Base-by-base conservation (phyloP, 1,140 invertebrate genomes). In the Dendrolimus punctatus region DNA sequence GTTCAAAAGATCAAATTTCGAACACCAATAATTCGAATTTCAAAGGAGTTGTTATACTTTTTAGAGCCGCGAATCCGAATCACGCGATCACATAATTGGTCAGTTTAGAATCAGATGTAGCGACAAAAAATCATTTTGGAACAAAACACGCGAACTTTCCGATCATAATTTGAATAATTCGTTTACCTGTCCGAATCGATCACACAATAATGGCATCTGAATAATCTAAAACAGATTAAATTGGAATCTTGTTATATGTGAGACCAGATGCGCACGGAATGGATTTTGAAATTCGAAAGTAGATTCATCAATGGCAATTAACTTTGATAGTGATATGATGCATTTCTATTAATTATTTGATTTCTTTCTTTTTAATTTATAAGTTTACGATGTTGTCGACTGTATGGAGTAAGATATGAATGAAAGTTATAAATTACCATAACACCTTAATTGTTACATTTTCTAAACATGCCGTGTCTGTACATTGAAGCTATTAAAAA, bases 31-130 rank as follows among this genome's bases (percentile, higher is more conserved):
- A 23, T 23, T 23, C 23, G 23, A 23, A 45, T 10, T 9, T 45
- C 43, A 51, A 39, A 51, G 39, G 39, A 53, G 23, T 46, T 53
- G 55, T 56, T 50, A 49, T 42, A 45, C 56, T 60, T 53, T 60
- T 60, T 53, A 69, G 66, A 72, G 63, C 65, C 68, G 53, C 60
- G 61, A 71, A 75, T 73, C 70, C 66, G 71, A 73, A 80, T 80
- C 80, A 83, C 72, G 76, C 76, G 60, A 82, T 61, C 68, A 71
- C 64, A 68, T 71, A 71, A 76, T 76, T 80, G 77, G 70, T 75
- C 64, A 57, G 63, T 72, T 71, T 38, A 8, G 46, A 38, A 23
- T 23, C 23, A 23, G 23, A 23, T 23, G 66, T 59, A 65, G 64
- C 65, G 70, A 78, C 70, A 81, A 84, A 84, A 80, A 84, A 76